Conservation (phyloP, 2,113 vertebrate genomes). For the Fukomys damarensis region DNA sequence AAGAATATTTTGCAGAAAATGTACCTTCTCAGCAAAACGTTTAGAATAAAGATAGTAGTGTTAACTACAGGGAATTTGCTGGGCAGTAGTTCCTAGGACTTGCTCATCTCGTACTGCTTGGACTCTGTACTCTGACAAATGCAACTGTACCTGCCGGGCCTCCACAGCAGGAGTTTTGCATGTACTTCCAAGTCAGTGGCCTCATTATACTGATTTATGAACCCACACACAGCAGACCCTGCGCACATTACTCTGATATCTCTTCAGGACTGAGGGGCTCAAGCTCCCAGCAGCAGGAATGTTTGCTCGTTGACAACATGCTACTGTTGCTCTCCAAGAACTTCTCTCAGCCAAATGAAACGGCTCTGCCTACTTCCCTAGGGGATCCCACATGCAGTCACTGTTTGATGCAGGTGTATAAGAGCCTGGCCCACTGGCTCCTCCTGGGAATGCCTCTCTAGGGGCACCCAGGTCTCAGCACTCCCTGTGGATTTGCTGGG, state of each 20-base stretch:
- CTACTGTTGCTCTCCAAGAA: not conserved
- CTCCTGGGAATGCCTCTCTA: not conserved
- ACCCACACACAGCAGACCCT: not conserved
- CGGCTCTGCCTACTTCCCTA: not conserved
- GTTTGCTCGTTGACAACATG: not conserved
- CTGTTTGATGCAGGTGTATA: slow-evolving; percentile 49
- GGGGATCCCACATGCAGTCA: slow-evolving; percentile 40
- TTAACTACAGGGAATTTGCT: not conserved
- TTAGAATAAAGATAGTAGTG: not conserved
- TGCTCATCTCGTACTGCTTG: not conserved
- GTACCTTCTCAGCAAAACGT: not conserved
- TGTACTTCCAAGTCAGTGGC: not conserved
- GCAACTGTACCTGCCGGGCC: not conserved
- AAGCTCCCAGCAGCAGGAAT: not conserved
- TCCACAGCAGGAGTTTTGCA: not conserved
- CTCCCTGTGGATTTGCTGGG: not conserved
- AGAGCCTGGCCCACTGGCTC: slow-evolving; percentile 8
- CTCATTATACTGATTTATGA: not conserved
- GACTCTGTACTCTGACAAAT: not conserved
- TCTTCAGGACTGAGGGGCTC: not conserved
- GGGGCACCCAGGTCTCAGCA: not conserved
- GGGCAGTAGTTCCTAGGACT: not conserved
- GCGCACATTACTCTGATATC: not conserved
- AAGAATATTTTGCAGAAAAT: not conserved
- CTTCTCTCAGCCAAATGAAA: slow-evolving; percentile 34